These are phyloP conservation scores for Theonella swinhoei DNA, from an alignment of 37 sponge, comb jelly and placozoan species.

Conservation along the genomic window DNA sequence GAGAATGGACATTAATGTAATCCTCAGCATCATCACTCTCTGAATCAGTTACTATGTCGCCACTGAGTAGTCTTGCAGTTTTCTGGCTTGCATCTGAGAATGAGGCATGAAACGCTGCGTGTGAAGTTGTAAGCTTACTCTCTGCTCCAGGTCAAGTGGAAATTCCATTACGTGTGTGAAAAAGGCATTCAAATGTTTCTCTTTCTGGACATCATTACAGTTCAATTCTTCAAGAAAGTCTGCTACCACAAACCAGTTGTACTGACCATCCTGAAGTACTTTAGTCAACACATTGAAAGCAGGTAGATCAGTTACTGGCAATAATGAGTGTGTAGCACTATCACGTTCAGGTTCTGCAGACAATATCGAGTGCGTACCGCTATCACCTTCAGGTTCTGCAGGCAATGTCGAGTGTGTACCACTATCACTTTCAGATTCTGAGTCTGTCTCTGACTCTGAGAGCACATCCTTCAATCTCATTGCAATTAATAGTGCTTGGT, in stretches of 20 bases:
- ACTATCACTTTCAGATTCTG: background rate
- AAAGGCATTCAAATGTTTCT: background rate
- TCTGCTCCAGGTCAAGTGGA: background rate
- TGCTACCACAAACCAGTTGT: constrained; percentile 30
- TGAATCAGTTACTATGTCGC: constrained; percentile 15
- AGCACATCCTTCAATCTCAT: background rate
- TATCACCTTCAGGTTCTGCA: background rate
- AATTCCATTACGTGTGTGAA: background rate
- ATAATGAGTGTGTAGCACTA: too few relatives aligned
- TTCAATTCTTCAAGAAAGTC: background rate
- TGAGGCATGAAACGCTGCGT: background rate
- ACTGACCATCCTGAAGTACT: constrained; percentile 9
- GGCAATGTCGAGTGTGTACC: background rate
- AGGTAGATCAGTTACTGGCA: too few relatives aligned
- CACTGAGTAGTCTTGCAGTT: constrained; percentile 13
- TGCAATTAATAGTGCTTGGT: background rate
- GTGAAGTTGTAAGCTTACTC: too few relatives aligned
- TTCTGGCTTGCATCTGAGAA: background rate
- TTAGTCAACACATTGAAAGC: background rate
- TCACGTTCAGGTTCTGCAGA: too few relatives aligned
- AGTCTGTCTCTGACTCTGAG: background rate
- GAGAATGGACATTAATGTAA: background rate
- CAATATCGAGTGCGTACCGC: background rate
- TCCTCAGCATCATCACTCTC: constrained; percentile 13
- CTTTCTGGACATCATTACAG: too few relatives aligned